Evolutionary conservation across 2,888 invertebrate genomes (phyloP), one percentile per base, ranked within the genome.

Genomic region (Lycia hirtaria): DNA sequence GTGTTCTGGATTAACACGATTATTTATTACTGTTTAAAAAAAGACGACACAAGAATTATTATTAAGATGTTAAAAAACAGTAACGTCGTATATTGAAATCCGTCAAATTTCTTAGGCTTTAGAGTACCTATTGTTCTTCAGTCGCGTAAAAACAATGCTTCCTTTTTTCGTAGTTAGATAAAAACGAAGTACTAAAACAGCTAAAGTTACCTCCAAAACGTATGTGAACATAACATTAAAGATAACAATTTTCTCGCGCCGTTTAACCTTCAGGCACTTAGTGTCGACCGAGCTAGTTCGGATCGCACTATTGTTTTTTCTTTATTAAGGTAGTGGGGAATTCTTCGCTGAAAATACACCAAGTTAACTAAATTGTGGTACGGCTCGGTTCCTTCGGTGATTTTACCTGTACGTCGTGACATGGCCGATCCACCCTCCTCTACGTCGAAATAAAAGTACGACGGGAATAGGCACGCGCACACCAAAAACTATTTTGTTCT

Each of bases 321-420:
- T 64, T 66, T 65, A 68, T 67, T 67, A 60, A 64, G 68, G 68
- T 65, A 50, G 47, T 40, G 61, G 26, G 52, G 49, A 66, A 64
- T 59, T 65, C 54, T 66, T 66, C 54, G 62, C 55, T 45, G 50
- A 47, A 56, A 64, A 66, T 65, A 62, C 62, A 59, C 53, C 65
- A 58, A 49, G 60, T 62, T 66, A 67, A 66, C 59, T 64, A 64
- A 70, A 71, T 70, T 65, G 63, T 48, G 51, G 49, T 56, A 65
- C 59, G 68, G 59, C 59, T 68, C 65, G 63, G 50, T 62, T 64
- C 56, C 64, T 59, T 62, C 56, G 62, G 51, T 60, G 65, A 65
- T 67, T 70, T 55, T 62, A 66, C 66, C 62, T 62, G 59, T 58
- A 57, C 57, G 58, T 49, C 53, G 56, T 62, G 60, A 64, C 60